These are phyloP conservation scores for Trichopoda pennipes DNA, from an alignment of 2,888 invertebrate genomes.

Conservation along the genomic window DNA sequence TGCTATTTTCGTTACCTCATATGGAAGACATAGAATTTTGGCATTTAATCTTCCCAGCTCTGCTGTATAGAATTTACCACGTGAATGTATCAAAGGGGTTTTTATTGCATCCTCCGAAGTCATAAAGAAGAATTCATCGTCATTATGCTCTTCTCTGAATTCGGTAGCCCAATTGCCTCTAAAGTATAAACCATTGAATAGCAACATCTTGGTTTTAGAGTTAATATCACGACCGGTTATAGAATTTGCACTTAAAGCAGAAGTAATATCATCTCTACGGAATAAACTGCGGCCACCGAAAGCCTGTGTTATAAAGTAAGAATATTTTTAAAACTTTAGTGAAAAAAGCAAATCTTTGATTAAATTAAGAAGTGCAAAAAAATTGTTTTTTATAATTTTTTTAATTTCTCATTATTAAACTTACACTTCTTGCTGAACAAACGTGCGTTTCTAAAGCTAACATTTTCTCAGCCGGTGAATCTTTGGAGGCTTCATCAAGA, in stretches of 20 bases:
- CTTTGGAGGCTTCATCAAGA: conserved; percentile 73
- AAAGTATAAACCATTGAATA: conserved; percentile 90
- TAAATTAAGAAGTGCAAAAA: conserved; percentile 3
- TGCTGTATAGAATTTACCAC: conserved; percentile 84
- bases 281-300: conserved; percentile 81
- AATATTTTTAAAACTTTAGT: neutral
- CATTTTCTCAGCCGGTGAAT: conserved; percentile 82
- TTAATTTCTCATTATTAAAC: conserved; percentile 50
- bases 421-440: conserved; percentile 75
- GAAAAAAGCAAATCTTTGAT: neutral
- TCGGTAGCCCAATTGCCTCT: conserved; percentile 88
- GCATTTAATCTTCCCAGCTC: conserved; percentile 85
- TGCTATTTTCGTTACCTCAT: conserved; percentile 83
- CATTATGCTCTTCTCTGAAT: conserved; percentile 82
- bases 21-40: conserved; percentile 87
- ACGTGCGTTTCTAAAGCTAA: conserved; percentile 82
- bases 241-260: conserved; percentile 84
- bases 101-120: conserved; percentile 84
- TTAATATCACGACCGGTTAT: conserved; percentile 82
- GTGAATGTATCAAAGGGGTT: conserved; percentile 86
- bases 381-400: neutral
- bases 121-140: conserved; percentile 84
- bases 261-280: conserved; percentile 83
- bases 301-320: conserved; percentile 69
- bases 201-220: conserved; percentile 83